Base-by-base conservation (phyloP, 1,140 invertebrate genomes). In the Megalopta genalis region DNA sequence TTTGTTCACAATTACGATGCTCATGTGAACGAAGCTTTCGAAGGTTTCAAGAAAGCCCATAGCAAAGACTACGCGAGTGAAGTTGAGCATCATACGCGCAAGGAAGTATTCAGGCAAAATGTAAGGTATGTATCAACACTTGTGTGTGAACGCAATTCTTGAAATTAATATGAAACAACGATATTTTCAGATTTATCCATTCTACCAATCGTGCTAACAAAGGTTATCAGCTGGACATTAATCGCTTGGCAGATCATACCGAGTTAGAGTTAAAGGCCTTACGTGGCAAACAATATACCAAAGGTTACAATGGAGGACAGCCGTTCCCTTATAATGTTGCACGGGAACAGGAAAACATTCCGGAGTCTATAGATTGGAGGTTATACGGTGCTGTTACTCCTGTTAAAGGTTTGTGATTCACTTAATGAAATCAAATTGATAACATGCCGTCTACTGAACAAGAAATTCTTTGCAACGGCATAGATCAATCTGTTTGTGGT, bases 401-500 rank as follows among this genome's bases (percentile, higher is more conserved):
- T 0, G 97, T 99, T 0, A 99, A 98, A 95, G 96, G 96, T 97
- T 39, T 72, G 14, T 37, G n/a, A 32, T 49, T 74, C 27, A 9
- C n/a, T n/a, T 46, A 21, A 21, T 52, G 3, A 21, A 18, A 9
- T 57, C 21, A 25, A 60, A 12, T 52, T 37, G 60, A 37, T 37
- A 21, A 59, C 5, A 16, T 14, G 2, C n/a, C 49, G 14, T 69
- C 8, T 12, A 68, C 32, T 21, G 52, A 72, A 68, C 46, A 1
- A 42, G 59, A 49, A 25, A 46, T 59, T 54, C 14, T 75, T 65
- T 73, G 46, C 54, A 72, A 77, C 62, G 12, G 6, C 80, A 84
- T 90, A 96, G 97, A 99, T 95, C 98, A 99, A 94, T 98, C 97
- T 0, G 97, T 99, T 70, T 99, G 98, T 93, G 98, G 98, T 4